Conservation (phyloP, 2,113 vertebrate species). For the Protobothrops flavoviridis region DNA sequence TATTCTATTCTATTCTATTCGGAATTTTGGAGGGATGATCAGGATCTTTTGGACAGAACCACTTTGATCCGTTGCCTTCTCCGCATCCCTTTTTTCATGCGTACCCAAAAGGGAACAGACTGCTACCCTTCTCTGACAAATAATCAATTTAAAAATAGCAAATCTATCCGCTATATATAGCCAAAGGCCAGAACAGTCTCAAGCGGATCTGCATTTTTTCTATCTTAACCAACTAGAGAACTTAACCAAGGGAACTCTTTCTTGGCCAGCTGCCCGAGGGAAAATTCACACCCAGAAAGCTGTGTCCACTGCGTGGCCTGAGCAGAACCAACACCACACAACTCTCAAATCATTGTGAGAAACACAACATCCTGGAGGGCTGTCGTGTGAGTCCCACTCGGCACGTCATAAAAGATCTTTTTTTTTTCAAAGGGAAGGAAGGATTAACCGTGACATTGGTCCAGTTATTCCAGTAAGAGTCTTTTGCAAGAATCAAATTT, state of each 20-base stretch:
- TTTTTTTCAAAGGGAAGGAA: neutral
- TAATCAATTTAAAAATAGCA: constrained; percentile 23
- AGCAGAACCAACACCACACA: neutral
- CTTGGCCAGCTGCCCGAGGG: neutral
- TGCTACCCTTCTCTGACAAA: neutral
- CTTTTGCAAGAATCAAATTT: neutral
- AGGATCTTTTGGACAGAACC: no score
- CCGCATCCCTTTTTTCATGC: neutral
- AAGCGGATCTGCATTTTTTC: constrained; percentile 7
- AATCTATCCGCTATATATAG: neutral
- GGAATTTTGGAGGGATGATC: neutral
- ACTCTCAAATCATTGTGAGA: neutral
- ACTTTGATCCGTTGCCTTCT: neutral
- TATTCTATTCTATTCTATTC: no score
- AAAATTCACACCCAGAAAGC: neutral
- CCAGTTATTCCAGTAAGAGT: neutral
- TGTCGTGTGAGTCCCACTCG: no score
- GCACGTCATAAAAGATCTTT: neutral
- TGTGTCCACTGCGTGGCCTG: no score
- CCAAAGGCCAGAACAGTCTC: neutral
- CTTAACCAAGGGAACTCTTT: neutral
- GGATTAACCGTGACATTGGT: neutral
- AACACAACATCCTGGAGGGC: neutral
- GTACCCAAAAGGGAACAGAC: neutral
- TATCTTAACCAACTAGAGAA: neutral